phyloP scores from a whole-genome alignment of 2,113 vertebrate species.

The Porphyrio hochstetteri region DNA sequence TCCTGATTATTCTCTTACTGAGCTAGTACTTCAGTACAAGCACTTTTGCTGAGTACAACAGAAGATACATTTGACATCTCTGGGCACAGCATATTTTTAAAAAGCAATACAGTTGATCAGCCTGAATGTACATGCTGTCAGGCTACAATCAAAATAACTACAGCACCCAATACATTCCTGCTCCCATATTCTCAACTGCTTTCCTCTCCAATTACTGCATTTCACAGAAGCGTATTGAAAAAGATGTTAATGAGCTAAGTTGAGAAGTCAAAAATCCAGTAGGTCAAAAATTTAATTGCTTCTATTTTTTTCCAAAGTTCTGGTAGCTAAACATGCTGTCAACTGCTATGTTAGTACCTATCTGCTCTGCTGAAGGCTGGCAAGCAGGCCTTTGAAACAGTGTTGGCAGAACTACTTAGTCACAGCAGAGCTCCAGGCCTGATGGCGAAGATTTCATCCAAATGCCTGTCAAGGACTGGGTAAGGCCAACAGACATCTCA shows the following conservation, averaged over 20 bases:
- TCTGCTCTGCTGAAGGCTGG: neutral
- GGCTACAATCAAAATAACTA: neutral
- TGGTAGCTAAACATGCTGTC: neutral
- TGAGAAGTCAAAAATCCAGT: neutral
- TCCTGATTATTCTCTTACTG: neutral
- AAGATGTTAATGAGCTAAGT: neutral
- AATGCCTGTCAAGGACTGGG: neutral
- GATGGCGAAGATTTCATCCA: neutral
- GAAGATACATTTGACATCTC: rapidly evolving
- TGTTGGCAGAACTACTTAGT: neutral
- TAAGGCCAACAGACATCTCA: neutral
- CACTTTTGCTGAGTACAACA: neutral
- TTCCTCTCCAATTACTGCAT: neutral
- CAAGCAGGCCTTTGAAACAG: neutral
- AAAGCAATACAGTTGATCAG: neutral
- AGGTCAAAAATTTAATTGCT: neutral
- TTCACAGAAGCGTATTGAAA: neutral
- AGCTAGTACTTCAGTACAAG: neutral
- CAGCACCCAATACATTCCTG: neutral
- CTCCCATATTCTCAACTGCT: neutral
- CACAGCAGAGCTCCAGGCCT: neutral
- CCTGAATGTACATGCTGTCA: neutral
- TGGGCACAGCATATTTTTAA: neutral
- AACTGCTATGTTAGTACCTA: neutral
- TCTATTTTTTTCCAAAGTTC: neutral